These are phyloP conservation scores for Caerostris extrusa DNA, from an alignment of 1,140 invertebrate genomes.

Conservation along the genomic window DNA sequence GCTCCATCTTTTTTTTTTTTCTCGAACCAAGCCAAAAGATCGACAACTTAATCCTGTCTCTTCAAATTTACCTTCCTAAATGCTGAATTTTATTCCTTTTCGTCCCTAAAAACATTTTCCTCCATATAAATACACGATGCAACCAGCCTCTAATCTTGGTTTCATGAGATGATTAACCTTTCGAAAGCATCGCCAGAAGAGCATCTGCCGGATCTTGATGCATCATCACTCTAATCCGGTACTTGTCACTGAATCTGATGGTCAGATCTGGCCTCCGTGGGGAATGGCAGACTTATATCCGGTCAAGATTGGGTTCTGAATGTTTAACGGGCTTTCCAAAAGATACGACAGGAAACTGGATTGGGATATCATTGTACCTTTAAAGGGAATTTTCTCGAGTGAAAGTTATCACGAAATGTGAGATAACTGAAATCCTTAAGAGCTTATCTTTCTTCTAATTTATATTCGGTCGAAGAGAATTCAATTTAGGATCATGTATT, in stretches of 20 bases:
- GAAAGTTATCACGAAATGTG: conserved; percentile 11
- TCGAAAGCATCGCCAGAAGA: neutral
- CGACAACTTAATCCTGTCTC: neutral
- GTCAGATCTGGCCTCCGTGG: conserved; percentile 28
- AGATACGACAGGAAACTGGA: conserved; percentile 26
- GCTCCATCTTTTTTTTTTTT: no score
- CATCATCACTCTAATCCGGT: conserved; percentile 58
- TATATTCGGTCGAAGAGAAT: neutral
- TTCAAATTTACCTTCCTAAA: neutral
- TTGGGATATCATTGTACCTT: conserved; percentile 22
- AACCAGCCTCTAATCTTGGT: neutral
- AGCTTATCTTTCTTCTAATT: neutral
- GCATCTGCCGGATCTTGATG: conserved; percentile 42
- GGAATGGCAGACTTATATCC: conserved; percentile 43
- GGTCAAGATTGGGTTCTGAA: conserved; percentile 65
- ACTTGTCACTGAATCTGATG: conserved; percentile 64
- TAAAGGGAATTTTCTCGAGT: conserved; percentile 19
- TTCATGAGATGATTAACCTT: conserved; percentile 63
- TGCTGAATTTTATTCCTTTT: neutral
- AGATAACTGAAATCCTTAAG: conserved; percentile 15
- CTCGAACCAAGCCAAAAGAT: no score
- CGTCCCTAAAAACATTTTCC: neutral
- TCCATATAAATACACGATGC: neutral
- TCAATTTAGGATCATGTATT: conserved; percentile 2
- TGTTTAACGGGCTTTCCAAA: conserved; percentile 59